These are phyloP conservation scores for Lycocerus yunnanus DNA, from an alignment of 2,888 invertebrate genomes.

Conservation along the genomic window DNA sequence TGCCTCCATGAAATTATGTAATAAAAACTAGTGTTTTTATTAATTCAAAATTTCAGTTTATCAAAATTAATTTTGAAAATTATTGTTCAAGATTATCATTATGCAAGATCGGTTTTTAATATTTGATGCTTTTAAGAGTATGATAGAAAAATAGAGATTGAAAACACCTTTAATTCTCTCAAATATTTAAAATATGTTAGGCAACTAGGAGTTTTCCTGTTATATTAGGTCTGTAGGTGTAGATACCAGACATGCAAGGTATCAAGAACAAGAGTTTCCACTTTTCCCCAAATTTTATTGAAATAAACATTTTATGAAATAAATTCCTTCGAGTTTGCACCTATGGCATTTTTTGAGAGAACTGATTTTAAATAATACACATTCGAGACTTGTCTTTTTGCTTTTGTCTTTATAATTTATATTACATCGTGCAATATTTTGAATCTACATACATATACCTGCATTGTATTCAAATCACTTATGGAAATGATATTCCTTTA, in stretches of 20 bases:
- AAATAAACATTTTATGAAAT: not conserved
- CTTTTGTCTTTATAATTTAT: not conserved
- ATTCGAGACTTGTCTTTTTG: not conserved
- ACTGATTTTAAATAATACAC: not conserved
- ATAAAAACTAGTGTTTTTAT: too few species aligned
- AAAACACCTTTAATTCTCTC: not conserved
- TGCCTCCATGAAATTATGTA: too few species aligned
- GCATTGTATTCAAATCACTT: not conserved
- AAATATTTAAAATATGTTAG: not conserved
- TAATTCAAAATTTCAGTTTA: too few species aligned
- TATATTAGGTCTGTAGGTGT: not conserved
- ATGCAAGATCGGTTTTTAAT: too few species aligned
- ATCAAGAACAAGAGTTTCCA: not conserved
- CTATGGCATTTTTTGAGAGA: not conserved
- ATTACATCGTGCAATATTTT: not conserved
- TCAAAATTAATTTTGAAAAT: too few species aligned
- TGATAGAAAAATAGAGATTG: not conserved
- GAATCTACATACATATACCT: not conserved
- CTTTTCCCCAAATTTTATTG: not conserved
- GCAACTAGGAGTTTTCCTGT: not conserved
- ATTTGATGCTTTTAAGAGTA: too few species aligned
- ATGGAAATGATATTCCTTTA: not conserved
- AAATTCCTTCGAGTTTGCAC: not conserved
- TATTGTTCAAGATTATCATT: too few species aligned
- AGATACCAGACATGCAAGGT: not conserved